Base-by-base conservation (phyloP, 2,797 vertebrate species). In the Periparus ater region DNA sequence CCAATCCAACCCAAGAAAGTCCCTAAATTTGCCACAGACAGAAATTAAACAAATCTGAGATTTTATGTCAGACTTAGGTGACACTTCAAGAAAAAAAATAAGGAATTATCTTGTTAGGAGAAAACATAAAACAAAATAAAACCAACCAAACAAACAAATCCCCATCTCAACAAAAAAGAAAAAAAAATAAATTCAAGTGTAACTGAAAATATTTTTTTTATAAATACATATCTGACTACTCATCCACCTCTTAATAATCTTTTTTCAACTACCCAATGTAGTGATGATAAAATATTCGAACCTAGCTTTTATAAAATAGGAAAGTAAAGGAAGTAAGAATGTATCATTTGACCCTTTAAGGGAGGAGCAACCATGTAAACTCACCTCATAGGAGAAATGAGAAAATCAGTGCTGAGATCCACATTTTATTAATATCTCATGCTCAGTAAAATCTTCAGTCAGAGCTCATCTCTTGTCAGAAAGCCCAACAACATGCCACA, bases 121-220 rank as follows among this genome's bases (percentile, higher is more conserved):
- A 3, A 23, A 36, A 34, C 5, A 20, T 48, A 62, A 5, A 30
- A 30, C 4, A 55, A 25, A n/a, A 26, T 13, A 30, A 32, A 44
- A 40, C 4, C 30, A 53, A 62, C 5, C 6, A 6, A 6, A 11
- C 7, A 57, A 32, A 22, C 0, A n/a, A 7, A 51, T 4, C 36
- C 1, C 11, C 5, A 11, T 30, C 17, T 20, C 13, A 34, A 50
- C 5, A 3, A 11, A 40, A 5, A 7, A 4, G 2, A 6, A 9
- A 7, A 17, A 16, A 10, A 3, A n/a, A 10, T 26, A 48, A 54
- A 18, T 34, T 3, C 3, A 38, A 13, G 6, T 11, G 48, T 51
- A 55, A 44, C 3, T 22, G 9, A 36, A 36, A 16, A 12, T 21
- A 2, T 23, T 71, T 38, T 42, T 40, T 61, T 51, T 29, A 36